Evolutionary conservation across 2,888 invertebrate species (phyloP), one percentile per base, ranked within the genome.

Genomic region (Calephelis perditalis): DNA sequence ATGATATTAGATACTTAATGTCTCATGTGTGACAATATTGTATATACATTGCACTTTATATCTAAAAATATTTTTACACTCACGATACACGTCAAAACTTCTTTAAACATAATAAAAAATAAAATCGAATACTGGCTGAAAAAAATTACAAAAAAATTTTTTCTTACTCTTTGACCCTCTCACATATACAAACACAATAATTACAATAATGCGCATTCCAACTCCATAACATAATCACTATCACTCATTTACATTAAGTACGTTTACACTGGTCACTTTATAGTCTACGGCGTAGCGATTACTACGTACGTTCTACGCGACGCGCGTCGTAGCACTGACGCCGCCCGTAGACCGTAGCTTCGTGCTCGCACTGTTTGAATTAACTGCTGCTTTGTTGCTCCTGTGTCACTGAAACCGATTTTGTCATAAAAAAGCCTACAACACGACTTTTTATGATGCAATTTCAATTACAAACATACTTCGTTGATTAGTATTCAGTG

Each of bases 341-440:
- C 77, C 73, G 73, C 66, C 64, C 68, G 66, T 63, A 66, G 69
- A 62, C 62, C 69, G 75, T 70, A 72, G 74, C 70, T 68, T 73
- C 72, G 70, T 73, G 71, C 72, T 73, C 74, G 72, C 78, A 74
- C 75, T 76, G 76, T 85, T 84, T 83, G 86, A 86, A 87, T 88
- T 84, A 87, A 84, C 82, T 84, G 84, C 82, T 84, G 84, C 80
- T 83, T 84, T 87, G 86, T 82, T 84, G 84, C 82, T 70, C 79
- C 75, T 73, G 71, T 77, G 75, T 77, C 75, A 80, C 73, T 74
- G 73, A 70, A 68, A 71, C 73, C 72, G 73, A 73, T 78, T 82
- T 74, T 72, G 71, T 74, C 70, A 73, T 67, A 70, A 70, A 73
- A 68, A 68, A 40, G 59, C 60, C 61, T 63, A 55, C 55, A 55